These are phyloP conservation scores for Zele albiditarsus DNA, from an alignment of 2,888 invertebrate species.

Conservation along the genomic window DNA sequence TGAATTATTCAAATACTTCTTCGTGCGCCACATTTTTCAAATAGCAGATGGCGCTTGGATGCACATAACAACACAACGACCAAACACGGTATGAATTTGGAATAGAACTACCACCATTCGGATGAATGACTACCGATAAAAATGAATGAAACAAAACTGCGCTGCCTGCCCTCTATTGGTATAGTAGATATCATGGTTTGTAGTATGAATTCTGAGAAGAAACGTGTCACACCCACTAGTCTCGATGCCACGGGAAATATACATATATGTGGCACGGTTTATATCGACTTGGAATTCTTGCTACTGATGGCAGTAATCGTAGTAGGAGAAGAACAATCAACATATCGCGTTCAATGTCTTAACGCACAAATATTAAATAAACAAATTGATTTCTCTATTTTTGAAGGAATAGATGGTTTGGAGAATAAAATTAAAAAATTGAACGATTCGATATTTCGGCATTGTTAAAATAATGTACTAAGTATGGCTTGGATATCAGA, in stretches of 20 bases:
- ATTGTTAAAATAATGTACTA: neutral
- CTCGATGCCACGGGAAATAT: neutral
- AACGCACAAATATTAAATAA: neutral
- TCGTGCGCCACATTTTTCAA: neutral
- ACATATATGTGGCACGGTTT: neutral
- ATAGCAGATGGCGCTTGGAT: neutral
- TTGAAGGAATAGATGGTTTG: neutral
- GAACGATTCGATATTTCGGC: neutral
- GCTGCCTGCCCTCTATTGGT: neutral
- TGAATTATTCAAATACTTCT: neutral
- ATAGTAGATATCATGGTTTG: neutral
- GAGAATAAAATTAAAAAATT: neutral
- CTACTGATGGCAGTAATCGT: neutral
- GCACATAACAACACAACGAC: neutral
- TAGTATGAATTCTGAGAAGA: neutral
- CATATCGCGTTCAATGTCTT: no score
- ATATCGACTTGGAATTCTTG: neutral
- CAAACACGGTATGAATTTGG: neutral
- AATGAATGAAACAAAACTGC: no score
- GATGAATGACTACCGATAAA: no score
- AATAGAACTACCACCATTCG: no score
- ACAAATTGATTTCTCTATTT: neutral
- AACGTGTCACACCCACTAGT: neutral
- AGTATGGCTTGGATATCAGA: constrained; percentile 83
- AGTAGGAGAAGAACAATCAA: no score